Conservation (phyloP, 2,797 vertebrate genomes). For the Macropodus opercularis region DNA sequence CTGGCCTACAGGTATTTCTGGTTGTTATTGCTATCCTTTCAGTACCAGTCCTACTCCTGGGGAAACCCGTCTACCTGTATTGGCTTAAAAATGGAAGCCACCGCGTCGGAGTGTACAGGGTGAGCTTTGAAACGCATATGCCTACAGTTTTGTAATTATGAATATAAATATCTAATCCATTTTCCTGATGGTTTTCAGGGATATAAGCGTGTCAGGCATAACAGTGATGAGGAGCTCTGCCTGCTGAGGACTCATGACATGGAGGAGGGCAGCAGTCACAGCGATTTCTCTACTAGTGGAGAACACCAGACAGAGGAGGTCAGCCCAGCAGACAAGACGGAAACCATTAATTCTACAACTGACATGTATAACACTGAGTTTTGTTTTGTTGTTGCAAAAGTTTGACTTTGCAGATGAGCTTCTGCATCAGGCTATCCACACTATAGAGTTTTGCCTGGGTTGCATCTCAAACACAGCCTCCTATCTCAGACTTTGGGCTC, state of each 20-base stretch:
- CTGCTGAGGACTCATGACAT: conserved; percentile 87
- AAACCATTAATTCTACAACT: background rate
- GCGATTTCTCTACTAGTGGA: conserved; percentile 79
- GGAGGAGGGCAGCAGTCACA: conserved; percentile 86
- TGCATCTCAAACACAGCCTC: conserved; percentile 98
- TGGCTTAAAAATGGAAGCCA: conserved; percentile 88
- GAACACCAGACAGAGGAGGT: conserved; percentile 87
- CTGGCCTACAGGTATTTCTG: conserved; percentile 87
- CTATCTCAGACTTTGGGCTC: conserved; percentile 95
- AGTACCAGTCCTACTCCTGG: conserved; percentile 91
- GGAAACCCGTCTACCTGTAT: conserved; percentile 93
- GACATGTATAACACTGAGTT: conserved; percentile 9
- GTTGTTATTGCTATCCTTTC: conserved; percentile 86
- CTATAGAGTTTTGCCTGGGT: conserved; percentile 95
- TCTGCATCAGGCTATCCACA: conserved; percentile 93
- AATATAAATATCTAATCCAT: background rate
- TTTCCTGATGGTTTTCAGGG: conserved; percentile 70
- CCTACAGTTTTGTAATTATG: background rate
- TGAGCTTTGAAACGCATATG: conserved; percentile 67
- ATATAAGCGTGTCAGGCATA: conserved; percentile 89
- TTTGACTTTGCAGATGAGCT: conserved; percentile 90
- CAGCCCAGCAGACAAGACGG: conserved; percentile 8
- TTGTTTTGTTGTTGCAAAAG: conserved; percentile 68
- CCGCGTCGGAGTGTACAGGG: conserved; percentile 86
- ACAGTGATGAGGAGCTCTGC: conserved; percentile 92